These are phyloP conservation scores for Planiliza haematocheilus DNA, from an alignment of 2,113 vertebrate species.

Conservation along the genomic window DNA sequence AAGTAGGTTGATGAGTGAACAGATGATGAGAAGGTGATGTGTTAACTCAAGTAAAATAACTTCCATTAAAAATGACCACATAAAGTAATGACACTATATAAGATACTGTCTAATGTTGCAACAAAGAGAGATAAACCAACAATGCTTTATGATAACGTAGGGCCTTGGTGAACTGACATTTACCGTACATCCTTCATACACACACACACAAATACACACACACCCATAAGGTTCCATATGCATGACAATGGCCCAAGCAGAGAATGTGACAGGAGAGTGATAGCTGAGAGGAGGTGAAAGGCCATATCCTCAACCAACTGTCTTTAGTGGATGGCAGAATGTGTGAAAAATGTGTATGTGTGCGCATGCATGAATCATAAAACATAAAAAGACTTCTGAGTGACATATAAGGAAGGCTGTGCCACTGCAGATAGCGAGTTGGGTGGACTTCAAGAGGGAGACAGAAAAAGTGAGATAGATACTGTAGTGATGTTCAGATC, in stretches of 20 bases:
- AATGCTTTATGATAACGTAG: slow-evolving; percentile 35
- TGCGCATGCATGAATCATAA: slow-evolving; percentile 39
- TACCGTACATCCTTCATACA: slow-evolving; percentile 42
- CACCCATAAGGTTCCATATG: slow-evolving; percentile 50
- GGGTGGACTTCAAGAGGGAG: slow-evolving; percentile 60
- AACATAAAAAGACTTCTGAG: slow-evolving; percentile 69
- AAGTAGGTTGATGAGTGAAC: slow-evolving; percentile 21
- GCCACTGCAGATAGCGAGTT: slow-evolving; percentile 68
- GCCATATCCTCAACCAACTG: slow-evolving; percentile 52
- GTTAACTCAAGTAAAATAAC: slow-evolving; percentile 10
- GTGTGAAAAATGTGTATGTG: slow-evolving; percentile 29
- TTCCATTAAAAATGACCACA: not conserved
- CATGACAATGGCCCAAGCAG: slow-evolving; percentile 67
- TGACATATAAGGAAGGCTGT: slow-evolving; percentile 65
- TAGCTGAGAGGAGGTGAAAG: slow-evolving; percentile 36
- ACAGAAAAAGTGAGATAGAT: slow-evolving; percentile 63
- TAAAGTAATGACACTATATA: slow-evolving; percentile 5
- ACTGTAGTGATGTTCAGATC: slow-evolving; percentile 66
- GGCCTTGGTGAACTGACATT: slow-evolving; percentile 65
- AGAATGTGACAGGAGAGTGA: slow-evolving; percentile 40
- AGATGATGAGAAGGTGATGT: slow-evolving; percentile 20
- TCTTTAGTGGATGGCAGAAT: slow-evolving; percentile 49
- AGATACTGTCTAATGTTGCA: slow-evolving; percentile 12
- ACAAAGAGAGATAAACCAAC: slow-evolving; percentile 15
- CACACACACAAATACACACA: slow-evolving; percentile 32